Evolutionary conservation across 64 coral and sea anemone genomes (phyloP), one percentile per base, ranked within the genome.

Genomic region (Orbicella faveolata): DNA sequence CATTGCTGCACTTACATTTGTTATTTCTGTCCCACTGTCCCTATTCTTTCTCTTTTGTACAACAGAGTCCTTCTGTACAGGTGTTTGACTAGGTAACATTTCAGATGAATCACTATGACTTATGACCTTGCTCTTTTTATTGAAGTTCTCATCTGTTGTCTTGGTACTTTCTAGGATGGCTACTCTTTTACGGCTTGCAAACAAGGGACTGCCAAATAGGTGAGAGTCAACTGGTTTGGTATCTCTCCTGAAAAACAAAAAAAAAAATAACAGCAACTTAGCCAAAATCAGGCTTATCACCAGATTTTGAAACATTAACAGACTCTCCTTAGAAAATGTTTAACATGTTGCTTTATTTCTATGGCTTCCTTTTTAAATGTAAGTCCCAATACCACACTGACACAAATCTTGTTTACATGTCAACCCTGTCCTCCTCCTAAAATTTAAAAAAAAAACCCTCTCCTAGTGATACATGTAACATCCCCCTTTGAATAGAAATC

Each of bases 111-210:
- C 12, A 39, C 36, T 30, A 48, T 84, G 6, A 68, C 23, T 63
- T n/a, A 44, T 37, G 12, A 69, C 36, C 13, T 70, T 84, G 81
- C 81, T 84, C 64, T 64, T 84, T 61, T 84, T 84, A 19, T 51
- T 84, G 10, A 20, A 48, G 21, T 41, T 51, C 21, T n/a, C 63
- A n/a, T 84, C 81, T 25, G 63, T 48, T 37, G 15, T 70, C 69
- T 51, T 36, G 9, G 41, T 69, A 48, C 3, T 70, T 8, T 69
- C 81, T 21, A 21, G 63, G 13, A 26, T 52, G 2, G 63, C 81
- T 84, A 37, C 36, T 52, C 81, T 67, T 64, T 84, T 84, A 3
- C 66, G 63, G 34, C 63, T 11, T 69, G 36, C 23, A 70, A 52
- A 52, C 9, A 70, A 26, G 36, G 63, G 36, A 44, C 81, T 84